Conservation (phyloP, 2,113 vertebrate species). For the Campylomormyrus tamandua region DNA sequence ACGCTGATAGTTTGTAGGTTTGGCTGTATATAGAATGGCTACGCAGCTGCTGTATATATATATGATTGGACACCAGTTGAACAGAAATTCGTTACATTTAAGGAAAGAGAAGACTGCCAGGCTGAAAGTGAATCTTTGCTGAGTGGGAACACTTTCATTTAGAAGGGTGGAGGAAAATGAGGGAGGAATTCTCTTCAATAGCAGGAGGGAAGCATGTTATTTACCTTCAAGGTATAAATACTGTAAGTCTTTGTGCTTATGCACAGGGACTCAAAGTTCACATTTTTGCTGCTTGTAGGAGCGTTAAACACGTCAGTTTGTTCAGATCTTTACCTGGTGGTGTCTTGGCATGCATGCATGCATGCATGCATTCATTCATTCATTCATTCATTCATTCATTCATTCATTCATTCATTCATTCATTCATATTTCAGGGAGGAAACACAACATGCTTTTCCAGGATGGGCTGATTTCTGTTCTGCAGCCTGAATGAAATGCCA, state of each 20-base stretch:
- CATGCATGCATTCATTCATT: too few species aligned
- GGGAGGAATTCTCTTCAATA: background rate
- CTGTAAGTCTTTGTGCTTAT: background rate
- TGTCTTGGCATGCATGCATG: conserved; percentile 19
- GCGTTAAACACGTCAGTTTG: conserved; percentile 19
- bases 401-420: background rate
- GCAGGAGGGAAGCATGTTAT: background rate
- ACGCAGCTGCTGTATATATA: background rate
- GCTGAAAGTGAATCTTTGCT: background rate
- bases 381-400: background rate
- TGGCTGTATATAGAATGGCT: background rate
- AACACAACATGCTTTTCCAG: background rate
- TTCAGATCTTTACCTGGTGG: conserved; percentile 6
- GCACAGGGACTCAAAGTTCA: conserved; percentile 21
- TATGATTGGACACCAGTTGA: background rate
- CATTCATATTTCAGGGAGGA: background rate
- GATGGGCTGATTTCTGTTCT: background rate
- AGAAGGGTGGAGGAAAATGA: background rate
- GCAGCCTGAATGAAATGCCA: background rate
- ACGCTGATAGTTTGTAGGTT: background rate
- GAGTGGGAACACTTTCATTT: background rate
- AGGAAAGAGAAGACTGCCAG: background rate
- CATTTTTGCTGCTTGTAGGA: conserved; percentile 16
- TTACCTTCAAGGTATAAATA: background rate
- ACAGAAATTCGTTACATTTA: background rate